phyloP scores from a whole-genome alignment of 2,888 invertebrate genomes.

The Omphaloscelis lunosa region DNA sequence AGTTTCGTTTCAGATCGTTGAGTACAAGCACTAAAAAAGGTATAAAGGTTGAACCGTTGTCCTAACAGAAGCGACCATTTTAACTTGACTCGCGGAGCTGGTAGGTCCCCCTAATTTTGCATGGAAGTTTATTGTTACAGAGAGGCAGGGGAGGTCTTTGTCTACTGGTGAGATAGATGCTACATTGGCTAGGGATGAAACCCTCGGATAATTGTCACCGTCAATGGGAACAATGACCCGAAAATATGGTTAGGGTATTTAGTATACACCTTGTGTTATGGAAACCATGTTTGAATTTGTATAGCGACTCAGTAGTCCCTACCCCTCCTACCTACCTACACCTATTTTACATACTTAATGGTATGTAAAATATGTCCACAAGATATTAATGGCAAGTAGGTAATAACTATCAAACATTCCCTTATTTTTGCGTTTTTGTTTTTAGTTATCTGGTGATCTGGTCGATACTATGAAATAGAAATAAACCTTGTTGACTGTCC shows the following conservation, averaged over 20 bases:
- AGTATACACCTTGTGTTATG: constrained; percentile 48
- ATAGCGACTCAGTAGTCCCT: too few species aligned
- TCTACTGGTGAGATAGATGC: constrained; percentile 65
- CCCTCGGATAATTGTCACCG: constrained; percentile 79
- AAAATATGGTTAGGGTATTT: constrained; percentile 67
- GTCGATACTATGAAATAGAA: background rate
- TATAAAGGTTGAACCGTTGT: constrained; percentile 72
- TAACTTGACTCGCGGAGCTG: constrained; percentile 35
- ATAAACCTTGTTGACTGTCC: background rate
- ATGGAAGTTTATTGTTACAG: constrained; percentile 33
- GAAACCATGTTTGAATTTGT: constrained; percentile 57
- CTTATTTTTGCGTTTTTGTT: background rate
- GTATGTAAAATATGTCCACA: background rate
- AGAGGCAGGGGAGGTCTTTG: constrained; percentile 58
- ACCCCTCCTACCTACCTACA: too few species aligned
- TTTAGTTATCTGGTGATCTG: too few species aligned
- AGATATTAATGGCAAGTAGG: background rate
- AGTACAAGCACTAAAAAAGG: constrained; percentile 72
- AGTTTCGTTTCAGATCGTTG: constrained; percentile 66
- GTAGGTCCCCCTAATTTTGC: constrained; percentile 11
- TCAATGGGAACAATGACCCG: constrained; percentile 79
- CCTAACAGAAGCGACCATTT: constrained; percentile 61
- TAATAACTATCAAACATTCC: background rate
- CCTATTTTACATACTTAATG: too few species aligned
- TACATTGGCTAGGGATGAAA: constrained; percentile 74